A percentile compares a stretch with the other conserved stretches of the same genome.
Evolutionary conservation across 1,140 invertebrate genomes (phyloP).

Genomic region (Drosophila baimaii): DNA sequence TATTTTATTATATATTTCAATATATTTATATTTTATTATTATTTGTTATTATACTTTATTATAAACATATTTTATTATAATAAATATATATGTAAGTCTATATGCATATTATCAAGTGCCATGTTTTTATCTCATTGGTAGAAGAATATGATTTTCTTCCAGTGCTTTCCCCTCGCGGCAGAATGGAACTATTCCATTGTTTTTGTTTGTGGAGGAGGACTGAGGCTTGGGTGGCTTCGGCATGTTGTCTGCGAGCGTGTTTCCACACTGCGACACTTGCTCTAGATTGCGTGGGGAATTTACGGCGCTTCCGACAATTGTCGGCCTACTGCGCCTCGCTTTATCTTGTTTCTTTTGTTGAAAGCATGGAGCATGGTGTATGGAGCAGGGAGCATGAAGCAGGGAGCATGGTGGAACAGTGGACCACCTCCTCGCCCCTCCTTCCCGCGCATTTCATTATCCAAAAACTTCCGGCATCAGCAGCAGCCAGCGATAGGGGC

Average conservation of each 20-base stretch:
- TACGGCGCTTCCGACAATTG: slow-evolving; percentile 70
- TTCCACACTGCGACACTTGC: slow-evolving; percentile 79
- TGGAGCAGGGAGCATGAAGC: slow-evolving; percentile 1
- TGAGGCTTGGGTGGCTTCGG: slow-evolving; percentile 16
- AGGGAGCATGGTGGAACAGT: slow-evolving; percentile 2
- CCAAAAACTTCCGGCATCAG: slow-evolving; percentile 65
- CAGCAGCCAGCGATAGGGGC: slow-evolving; percentile 58
- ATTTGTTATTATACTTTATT: no score
- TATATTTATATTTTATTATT: no score
- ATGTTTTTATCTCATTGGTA: background rate
- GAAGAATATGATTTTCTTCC: background rate
- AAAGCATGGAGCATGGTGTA: background rate
- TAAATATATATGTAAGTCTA: background rate
- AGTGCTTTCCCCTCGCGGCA: slow-evolving; percentile 2
- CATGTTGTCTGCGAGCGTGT: slow-evolving; percentile 64
- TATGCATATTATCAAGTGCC: background rate
- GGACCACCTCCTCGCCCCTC: slow-evolving; percentile 8
- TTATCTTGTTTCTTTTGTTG: slow-evolving; percentile 55
- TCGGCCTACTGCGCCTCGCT: slow-evolving; percentile 39
- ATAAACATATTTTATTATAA: background rate
- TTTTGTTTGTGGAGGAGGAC: slow-evolving; percentile 32
- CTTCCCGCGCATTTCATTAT: slow-evolving; percentile 68
- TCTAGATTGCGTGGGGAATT: slow-evolving; percentile 81
- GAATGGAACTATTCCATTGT: slow-evolving; percentile 54
- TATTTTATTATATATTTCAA: no score